Percentiles rank a stretch among this genome's conserved stretches.
Evolutionary conservation across 1,140 invertebrate species (phyloP).

Genomic region (Chionoecetes opilio): DNA sequence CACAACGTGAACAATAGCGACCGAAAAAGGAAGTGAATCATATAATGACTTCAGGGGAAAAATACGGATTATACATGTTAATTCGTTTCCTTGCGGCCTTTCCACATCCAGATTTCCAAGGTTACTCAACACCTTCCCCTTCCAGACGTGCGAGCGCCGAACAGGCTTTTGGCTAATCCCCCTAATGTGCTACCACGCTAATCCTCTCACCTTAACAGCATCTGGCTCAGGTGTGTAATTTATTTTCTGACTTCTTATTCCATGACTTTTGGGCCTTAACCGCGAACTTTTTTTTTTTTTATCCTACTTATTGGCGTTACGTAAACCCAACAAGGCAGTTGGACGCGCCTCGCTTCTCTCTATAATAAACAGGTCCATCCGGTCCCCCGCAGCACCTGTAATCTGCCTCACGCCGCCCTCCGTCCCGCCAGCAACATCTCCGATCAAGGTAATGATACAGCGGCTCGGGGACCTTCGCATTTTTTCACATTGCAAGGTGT

Average conservation of each 20-base stretch:
- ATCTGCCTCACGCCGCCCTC: conserved; percentile 48
- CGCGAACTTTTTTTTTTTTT: not conserved
- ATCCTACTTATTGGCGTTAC: not conserved
- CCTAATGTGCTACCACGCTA: not conserved
- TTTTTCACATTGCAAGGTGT: not conserved
- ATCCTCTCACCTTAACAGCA: not conserved
- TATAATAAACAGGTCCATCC: conserved; percentile 57
- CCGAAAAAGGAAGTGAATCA: not conserved
- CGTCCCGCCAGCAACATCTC: not conserved
- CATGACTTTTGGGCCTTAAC: not conserved
- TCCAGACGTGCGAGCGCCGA: not conserved
- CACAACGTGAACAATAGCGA: not conserved
- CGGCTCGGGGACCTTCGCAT: not conserved
- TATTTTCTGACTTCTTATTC: not conserved
- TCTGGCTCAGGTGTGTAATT: not conserved
- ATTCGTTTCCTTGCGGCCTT: not conserved
- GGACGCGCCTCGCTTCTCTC: conserved; percentile 23
- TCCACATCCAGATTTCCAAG: not conserved
- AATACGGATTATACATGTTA: not conserved
- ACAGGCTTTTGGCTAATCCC: not conserved
- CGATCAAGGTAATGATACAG: conserved; percentile 33
- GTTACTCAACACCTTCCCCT: conserved; percentile 11
- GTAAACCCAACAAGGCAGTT: not conserved
- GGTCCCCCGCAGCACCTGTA: conserved; percentile 33
- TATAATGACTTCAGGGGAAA: not conserved